These are phyloP conservation scores for Myotis lucifugus DNA, from an alignment of 2,113 vertebrate genomes.

Conservation along the genomic window DNA sequence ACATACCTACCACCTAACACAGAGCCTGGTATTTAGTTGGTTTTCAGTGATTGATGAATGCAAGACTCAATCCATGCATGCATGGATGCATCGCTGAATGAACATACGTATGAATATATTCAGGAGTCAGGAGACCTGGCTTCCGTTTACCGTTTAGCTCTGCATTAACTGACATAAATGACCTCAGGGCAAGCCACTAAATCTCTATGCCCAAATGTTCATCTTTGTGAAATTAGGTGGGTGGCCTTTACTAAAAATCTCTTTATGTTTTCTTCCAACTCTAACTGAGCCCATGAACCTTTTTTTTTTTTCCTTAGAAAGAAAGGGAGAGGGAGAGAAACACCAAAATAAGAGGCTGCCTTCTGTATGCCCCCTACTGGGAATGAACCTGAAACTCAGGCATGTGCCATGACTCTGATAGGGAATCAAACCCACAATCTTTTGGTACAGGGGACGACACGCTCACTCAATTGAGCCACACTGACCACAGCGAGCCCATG, in stretches of 20 bases:
- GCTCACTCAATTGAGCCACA: too few relatives aligned
- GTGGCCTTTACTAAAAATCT: not conserved
- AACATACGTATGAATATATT: not conserved
- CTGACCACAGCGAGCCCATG: not conserved
- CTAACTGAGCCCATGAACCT: not conserved
- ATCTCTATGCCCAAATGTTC: not conserved
- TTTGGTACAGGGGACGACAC: too few relatives aligned
- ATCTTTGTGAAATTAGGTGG: not conserved
- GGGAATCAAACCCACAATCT: too few relatives aligned
- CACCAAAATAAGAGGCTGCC: too few relatives aligned
- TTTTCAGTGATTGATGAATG: not conserved
- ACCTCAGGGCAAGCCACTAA: not conserved
- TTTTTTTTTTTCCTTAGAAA: too few relatives aligned
- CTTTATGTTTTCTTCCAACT: not conserved
- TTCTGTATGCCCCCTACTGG: too few relatives aligned
- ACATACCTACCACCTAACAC: not conserved
- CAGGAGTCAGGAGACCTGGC: not conserved
- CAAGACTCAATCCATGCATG: not conserved
- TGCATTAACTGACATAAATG: not conserved
- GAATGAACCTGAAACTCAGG: too few relatives aligned
- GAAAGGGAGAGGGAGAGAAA: too few relatives aligned
- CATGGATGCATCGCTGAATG: not conserved
- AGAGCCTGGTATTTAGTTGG: not conserved
- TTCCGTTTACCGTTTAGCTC: not conserved
- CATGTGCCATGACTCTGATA: too few relatives aligned